Conservation (phyloP, 1,140 invertebrate species). For the Antheraea mylitta region DNA sequence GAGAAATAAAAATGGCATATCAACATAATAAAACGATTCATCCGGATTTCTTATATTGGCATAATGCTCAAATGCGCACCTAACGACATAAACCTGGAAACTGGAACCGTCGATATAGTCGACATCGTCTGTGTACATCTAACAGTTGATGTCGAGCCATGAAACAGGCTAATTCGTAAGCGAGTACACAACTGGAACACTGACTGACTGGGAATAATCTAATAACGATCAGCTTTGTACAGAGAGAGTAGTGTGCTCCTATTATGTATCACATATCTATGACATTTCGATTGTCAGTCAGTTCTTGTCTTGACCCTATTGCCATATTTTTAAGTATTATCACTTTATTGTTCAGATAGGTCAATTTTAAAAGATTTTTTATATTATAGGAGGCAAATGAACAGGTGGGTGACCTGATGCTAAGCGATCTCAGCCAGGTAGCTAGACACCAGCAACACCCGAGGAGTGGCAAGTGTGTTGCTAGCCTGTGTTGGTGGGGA, state of each 20-base stretch:
- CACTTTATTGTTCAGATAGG: no score
- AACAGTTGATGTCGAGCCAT: slow-evolving; percentile 29
- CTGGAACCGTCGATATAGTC: slow-evolving; percentile 32
- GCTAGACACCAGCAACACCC: no score
- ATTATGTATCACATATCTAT: not conserved
- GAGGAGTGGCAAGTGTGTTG: no score
- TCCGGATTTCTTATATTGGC: slow-evolving; percentile 27
- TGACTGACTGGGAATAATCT: not conserved
- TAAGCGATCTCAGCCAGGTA: no score
- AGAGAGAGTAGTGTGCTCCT: not conserved
- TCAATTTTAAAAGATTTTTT: no score
- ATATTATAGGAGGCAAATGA: no score
- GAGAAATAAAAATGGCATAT: slow-evolving; percentile 22
- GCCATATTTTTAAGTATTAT: no score
- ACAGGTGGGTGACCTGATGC: no score
- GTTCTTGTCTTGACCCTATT: no score
- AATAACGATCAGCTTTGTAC: not conserved
- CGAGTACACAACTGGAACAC: not conserved
- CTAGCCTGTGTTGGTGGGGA: no score
- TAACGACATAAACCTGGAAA: slow-evolving; percentile 41
- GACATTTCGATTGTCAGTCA: not conserved
- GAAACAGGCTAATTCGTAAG: slow-evolving; percentile 11
- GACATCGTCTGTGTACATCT: slow-evolving; percentile 32
- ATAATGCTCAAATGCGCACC: slow-evolving; percentile 36
- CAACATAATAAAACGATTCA: slow-evolving; percentile 41